These are phyloP conservation scores for Ailuropoda melanoleuca DNA, from an alignment of 2,113 vertebrate genomes.

Conservation along the genomic window DNA sequence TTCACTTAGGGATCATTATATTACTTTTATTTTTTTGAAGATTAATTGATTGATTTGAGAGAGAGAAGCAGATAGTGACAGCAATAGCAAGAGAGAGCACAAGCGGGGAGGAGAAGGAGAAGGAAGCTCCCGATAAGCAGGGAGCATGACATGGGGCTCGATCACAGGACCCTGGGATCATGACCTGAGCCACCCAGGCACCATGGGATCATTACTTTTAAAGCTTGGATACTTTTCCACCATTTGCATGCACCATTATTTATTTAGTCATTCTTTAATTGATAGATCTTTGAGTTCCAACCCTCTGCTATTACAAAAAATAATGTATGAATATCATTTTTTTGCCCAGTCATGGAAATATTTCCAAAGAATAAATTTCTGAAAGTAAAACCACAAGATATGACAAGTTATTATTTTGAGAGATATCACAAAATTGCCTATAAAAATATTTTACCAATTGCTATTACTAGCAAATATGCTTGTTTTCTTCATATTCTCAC, in stretches of 20 bases:
- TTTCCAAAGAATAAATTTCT: background rate
- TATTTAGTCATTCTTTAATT: background rate
- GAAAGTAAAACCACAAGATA: background rate
- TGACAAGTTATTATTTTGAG: background rate
- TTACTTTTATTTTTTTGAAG: background rate
- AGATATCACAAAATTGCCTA: background rate
- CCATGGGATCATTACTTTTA: background rate
- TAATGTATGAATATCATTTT: background rate
- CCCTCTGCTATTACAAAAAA: background rate
- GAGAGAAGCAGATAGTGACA: no score
- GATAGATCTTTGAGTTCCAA: background rate
- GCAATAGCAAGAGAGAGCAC: no score
- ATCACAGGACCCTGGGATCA: no score
- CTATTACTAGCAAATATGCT: background rate
- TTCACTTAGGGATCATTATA: background rate
- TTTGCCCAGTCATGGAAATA: background rate
- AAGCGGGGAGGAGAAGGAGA: no score
- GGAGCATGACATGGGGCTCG: no score
- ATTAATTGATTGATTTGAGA: no score
- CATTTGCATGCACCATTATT: background rate
- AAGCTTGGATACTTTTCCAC: background rate
- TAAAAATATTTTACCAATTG: background rate
- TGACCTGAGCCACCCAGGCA: no score
- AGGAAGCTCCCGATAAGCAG: no score
- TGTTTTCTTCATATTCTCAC: background rate